These are phyloP conservation scores for Microcaecilia unicolor DNA, from an alignment of 2,797 vertebrate genomes.

Conservation along the genomic window DNA sequence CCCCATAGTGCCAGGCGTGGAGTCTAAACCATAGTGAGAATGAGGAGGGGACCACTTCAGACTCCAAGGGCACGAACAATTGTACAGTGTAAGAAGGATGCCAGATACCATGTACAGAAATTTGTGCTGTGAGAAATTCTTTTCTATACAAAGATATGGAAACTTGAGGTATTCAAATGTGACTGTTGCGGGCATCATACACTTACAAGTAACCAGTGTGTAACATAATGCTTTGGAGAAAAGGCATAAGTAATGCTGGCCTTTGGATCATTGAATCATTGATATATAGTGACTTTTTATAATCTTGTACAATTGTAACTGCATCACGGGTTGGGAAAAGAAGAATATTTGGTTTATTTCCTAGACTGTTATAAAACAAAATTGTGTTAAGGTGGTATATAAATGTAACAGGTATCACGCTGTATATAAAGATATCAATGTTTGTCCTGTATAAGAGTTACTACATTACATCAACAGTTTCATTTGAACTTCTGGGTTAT, in stretches of 20 bases:
- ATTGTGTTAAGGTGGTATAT: constrained; percentile 82
- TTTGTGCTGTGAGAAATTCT: constrained; percentile 58
- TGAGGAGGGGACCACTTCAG: constrained; percentile 64
- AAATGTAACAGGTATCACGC: constrained; percentile 92
- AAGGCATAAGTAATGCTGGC: constrained; percentile 79
- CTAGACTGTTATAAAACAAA: constrained; percentile 84
- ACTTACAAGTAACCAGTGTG: constrained; percentile 76
- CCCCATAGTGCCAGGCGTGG: constrained; percentile 38
- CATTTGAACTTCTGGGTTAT: constrained; percentile 98
- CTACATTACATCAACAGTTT: constrained; percentile 96
- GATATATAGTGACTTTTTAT: constrained; percentile 94
- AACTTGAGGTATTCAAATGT: constrained; percentile 96
- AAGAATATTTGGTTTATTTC: constrained; percentile 70
- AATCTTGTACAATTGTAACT: constrained; percentile 95
- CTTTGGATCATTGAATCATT: constrained; percentile 78
- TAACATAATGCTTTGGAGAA: constrained; percentile 53
- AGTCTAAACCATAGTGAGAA: constrained; percentile 43
- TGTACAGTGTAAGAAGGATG: constrained; percentile 56
- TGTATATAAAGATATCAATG: constrained; percentile 95
- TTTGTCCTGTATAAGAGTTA: constrained; percentile 81
- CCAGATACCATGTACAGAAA: constrained; percentile 63
- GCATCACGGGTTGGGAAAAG: constrained; percentile 73
- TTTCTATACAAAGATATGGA: constrained; percentile 57
- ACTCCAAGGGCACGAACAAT: constrained; percentile 54
- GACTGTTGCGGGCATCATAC: constrained; percentile 85